Evolutionary conservation across 2,113 vertebrate species (phyloP).

Genomic region (Perca schrenkii): DNA sequence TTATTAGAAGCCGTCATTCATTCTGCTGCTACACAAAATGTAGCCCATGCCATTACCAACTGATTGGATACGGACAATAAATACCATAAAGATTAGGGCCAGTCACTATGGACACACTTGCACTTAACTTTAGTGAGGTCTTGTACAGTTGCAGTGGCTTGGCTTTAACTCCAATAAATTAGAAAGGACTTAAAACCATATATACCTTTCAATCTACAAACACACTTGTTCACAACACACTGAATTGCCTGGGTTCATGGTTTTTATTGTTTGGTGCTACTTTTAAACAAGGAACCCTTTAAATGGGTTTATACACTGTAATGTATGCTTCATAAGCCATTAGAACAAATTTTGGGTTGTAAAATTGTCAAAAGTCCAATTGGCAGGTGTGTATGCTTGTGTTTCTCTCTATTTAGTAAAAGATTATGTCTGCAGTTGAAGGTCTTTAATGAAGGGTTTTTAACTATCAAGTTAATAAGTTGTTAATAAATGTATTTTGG

Average conservation of each 20-base stretch:
- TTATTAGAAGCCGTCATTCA: constrained; percentile 69
- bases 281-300: not conserved
- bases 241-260: not conserved
- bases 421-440: not conserved
- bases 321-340: not conserved
- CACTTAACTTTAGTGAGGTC: constrained; percentile 14
- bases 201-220: not conserved
- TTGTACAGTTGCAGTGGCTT: not conserved
- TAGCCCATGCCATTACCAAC: constrained; percentile 44
- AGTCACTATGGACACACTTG: constrained; percentile 44
- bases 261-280: not conserved
- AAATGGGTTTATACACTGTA: not conserved
- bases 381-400: not conserved
- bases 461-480: not conserved
- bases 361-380: no score
- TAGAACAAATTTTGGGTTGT: not conserved
- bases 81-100: constrained; percentile 26
- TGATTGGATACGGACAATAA: constrained; percentile 58
- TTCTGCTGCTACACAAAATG: constrained; percentile 34
- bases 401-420: not conserved
- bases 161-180: not conserved
- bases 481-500: not conserved
- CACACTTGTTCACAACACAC: not conserved
- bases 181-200: not conserved
- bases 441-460: not conserved